phyloP scores from a whole-genome alignment of 1,140 invertebrate species.

The Gyrodactylus salaris region DNA sequence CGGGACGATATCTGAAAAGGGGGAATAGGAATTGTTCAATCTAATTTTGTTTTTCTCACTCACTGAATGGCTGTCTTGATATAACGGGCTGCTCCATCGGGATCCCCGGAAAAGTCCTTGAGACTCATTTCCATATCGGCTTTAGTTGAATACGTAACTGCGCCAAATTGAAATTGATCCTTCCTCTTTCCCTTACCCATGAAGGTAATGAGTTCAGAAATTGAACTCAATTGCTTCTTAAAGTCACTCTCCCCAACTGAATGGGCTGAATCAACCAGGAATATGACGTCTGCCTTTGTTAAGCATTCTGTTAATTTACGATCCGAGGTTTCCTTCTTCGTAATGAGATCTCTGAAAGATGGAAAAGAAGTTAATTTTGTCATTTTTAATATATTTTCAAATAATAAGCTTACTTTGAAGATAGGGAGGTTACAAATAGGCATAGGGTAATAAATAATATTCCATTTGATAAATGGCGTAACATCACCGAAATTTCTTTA shows the following conservation, averaged over 20 bases:
- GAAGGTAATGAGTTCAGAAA: not conserved
- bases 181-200: not conserved
- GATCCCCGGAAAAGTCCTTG: not conserved
- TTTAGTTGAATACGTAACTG: not conserved
- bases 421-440: not conserved
- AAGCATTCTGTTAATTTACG: not conserved
- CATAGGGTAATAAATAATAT: not conserved
- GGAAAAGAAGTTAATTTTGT: not conserved
- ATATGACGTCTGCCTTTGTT: not conserved
- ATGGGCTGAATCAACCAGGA: not conserved
- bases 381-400: not conserved
- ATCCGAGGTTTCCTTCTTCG: not conserved
- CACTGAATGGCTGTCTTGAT: not conserved
- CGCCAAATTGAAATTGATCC: not conserved
- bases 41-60: not conserved
- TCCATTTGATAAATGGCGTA: not conserved
- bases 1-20: not conserved
- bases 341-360: not conserved
- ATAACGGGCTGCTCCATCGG: not conserved
- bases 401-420: not conserved
- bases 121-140: conserved; percentile 3
- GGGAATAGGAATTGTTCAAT: not conserved
- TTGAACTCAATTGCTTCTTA: not conserved
- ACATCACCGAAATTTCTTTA: not conserved
- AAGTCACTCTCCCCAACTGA: not conserved